Base-by-base conservation (phyloP, 2,888 invertebrate species). In the Conus canariensis region DNA sequence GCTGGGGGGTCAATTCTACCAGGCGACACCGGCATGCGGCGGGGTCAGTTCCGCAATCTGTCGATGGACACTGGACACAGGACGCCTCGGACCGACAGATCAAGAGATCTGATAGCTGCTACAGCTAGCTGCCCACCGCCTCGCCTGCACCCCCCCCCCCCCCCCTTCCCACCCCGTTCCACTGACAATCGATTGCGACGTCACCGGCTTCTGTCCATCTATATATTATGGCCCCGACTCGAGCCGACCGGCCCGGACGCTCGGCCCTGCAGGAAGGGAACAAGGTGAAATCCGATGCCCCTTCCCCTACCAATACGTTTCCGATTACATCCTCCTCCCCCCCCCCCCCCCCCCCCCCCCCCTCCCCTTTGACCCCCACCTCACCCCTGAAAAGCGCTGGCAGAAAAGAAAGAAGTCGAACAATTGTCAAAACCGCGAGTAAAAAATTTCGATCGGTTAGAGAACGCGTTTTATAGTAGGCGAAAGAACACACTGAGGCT, bases 191-290 rank as follows among this genome's bases (percentile, higher is more conserved):
- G 19, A 80, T 80, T 45, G 9, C 80, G 30, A 80, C 80, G 80
- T 80, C 80, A 80, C 45, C 80, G 30, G 80, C 80, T 30, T 80
- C 80, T 80, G 80, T 45, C 80, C 45, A 80, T 14, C 80, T 45
- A 80, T 80, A 80, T 80, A 80, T 45, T 45, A 45, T 30, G 80
- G 80, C 45, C 30, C 80, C 45, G 74, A 45, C 45, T 45, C 45
- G 45, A 45, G 45, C 45, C 1, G 45, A 4, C 45, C 45, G 45
- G 45, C 45, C 74, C n/a, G 74, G 74, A 74, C 74, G n/a, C 22
- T n/a, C 22, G 19, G 22, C n/a, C n/a, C 22, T n/a, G 9, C 74
- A 22, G 22, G 70, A 70, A 70, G 70, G 5, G 70, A 70, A 22
- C 19, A 70, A 22, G 19, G 70, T 30, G 56, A 82, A 45, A 45